Base-by-base conservation (phyloP, 2,888 invertebrate species). In the Meliscaeva auricollis region DNA sequence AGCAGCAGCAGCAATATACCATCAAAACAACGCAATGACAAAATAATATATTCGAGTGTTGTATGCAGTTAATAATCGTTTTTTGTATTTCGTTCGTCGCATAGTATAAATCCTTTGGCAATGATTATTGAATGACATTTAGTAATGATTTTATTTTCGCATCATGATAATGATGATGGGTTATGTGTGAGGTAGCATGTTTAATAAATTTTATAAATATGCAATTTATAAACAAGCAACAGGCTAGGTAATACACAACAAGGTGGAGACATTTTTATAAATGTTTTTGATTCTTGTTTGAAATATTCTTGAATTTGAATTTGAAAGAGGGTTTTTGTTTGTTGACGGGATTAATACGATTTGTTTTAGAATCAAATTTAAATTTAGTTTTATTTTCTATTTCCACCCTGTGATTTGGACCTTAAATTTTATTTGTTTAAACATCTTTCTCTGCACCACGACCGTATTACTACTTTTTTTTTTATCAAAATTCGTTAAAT, bases 141-240 rank as follows among this genome's bases (percentile, higher is more conserved):
- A 85, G 85, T 77, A 73, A 81, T 72, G 85, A 85, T 85, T 85
- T 85, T 85, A 85, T 85, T 85, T 81, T 85, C 85, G 64, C 85
- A 85, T 83, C 41, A 50, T 50, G 38, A 38, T 38, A 38, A 13
- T 38, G 38, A 85, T 58, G 81, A 81, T 81, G 81, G 85, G 85
- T 85, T 81, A 81, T 81, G 85, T 85, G 85, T 85, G 85, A 85
- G 85, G 81, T 85, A 74, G 85, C 81, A 69, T 85, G 76, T 80
- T 77, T 35, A 84, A 85, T 85, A 85, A 81, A 73, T 85, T 1
- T 11, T 64, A 73, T 78, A 81, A 85, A 81, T 80, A 84, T 85
- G 84, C 68, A 80, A 72, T 85, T 85, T 72, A 44, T 75, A 75
- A 79, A 41, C 56, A 75, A 52, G 5, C 38, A 54, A 15, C 50